Evolutionary conservation across 1,140 invertebrate species (phyloP).

Genomic region (Parasteatoda tepidariorum): DNA sequence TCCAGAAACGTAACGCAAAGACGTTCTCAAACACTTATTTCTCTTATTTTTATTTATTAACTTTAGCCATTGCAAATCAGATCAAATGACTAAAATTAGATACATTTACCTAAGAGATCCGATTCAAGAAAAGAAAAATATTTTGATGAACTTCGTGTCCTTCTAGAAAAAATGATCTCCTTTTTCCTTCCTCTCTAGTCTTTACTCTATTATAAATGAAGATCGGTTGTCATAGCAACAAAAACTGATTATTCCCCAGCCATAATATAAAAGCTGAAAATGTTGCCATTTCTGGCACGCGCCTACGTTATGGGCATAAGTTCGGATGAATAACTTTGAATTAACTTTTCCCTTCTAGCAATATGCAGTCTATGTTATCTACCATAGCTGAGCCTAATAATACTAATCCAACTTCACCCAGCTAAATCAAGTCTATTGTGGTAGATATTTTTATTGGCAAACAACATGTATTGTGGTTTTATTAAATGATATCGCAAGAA

Average conservation of each 20-base stretch:
- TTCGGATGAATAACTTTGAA: conserved; percentile 55
- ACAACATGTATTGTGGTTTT: conserved; percentile 8
- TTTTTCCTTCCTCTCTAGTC: not conserved
- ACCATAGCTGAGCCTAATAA: conserved; percentile 21
- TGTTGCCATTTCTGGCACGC: conserved; percentile 47
- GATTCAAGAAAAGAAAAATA: not conserved
- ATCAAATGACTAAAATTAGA: not conserved
- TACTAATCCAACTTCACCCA: conserved; percentile 37
- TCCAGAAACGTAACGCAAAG: too few relatives aligned
- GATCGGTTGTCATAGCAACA: conserved; percentile 27
- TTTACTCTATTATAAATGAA: too few relatives aligned
- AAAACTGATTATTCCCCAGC: not conserved
- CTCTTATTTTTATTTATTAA: not conserved
- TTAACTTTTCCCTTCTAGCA: conserved; percentile 47
- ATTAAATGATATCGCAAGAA: not conserved
- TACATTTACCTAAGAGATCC: conserved; percentile 2
- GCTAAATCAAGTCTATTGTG: not conserved
- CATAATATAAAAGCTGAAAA: conserved; percentile 6
- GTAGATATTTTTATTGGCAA: conserved; percentile 31
- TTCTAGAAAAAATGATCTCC: conserved; percentile 6
- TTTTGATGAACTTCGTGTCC: not conserved
- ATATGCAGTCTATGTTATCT: conserved; percentile 30
- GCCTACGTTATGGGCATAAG: conserved; percentile 2
- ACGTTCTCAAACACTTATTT: too few relatives aligned
- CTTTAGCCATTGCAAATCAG: not conserved